Evolutionary conservation across 2,888 invertebrate species (phyloP).

Genomic region (Idaea dimidiata): DNA sequence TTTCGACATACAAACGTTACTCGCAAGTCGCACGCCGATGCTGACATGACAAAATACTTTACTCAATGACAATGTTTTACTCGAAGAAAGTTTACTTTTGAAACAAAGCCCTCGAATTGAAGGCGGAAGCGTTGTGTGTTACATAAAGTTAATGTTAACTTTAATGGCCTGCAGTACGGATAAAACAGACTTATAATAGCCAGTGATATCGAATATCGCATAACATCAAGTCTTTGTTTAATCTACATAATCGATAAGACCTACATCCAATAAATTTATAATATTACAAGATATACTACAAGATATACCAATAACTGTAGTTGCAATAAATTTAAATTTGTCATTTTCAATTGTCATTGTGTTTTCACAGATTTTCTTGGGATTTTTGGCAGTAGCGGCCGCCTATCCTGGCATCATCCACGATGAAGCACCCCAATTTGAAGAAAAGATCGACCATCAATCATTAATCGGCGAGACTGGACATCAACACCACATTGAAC

Average conservation of each 20-base stretch:
- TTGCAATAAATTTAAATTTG: constrained; percentile 6
- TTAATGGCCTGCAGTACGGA: neutral
- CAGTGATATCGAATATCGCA: neutral
- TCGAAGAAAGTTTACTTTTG: constrained; percentile 46
- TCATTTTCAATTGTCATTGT: constrained; percentile 9
- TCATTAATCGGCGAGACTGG: constrained; percentile 72
- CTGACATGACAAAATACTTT: constrained; percentile 12
- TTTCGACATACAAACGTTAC: constrained; percentile 14
- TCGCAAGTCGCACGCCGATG: constrained; percentile 3
- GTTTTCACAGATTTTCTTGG: constrained; percentile 68
- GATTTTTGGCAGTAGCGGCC: constrained; percentile 67
- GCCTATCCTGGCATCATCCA: constrained; percentile 73
- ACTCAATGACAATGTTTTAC: constrained; percentile 15
- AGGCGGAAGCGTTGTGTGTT: constrained; percentile 57
- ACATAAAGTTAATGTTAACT: constrained; percentile 43
- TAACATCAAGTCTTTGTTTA: neutral
- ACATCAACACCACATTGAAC: constrained; percentile 82
- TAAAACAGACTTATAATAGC: neutral
- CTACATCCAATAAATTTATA: constrained; percentile 18
- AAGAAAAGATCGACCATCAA: constrained; percentile 64
- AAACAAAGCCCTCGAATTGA: constrained; percentile 24
- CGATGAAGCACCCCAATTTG: constrained; percentile 63
- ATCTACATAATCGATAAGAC: constrained; percentile 17
- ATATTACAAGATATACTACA: constrained; percentile 15
- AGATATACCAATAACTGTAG: constrained; percentile 13